These are phyloP conservation scores for Euplexia lucipara DNA, from an alignment of 2,888 invertebrate species.

Conservation along the genomic window DNA sequence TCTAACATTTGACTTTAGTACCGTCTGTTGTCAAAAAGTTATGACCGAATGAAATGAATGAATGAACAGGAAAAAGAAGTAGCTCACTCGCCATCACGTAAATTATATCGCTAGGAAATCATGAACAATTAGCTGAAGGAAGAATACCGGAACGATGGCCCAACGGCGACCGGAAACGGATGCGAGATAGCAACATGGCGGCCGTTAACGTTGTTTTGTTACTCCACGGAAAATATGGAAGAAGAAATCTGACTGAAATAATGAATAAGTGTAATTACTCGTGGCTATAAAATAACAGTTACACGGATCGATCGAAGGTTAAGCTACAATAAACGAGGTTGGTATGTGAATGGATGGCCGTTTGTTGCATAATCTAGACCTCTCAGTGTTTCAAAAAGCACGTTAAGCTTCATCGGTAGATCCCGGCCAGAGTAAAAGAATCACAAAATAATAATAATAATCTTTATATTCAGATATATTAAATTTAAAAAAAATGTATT, in stretches of 20 bases:
- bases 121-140: conserved; percentile 66
- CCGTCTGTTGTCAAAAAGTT: conserved; percentile 10
- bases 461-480: too few relatives aligned
- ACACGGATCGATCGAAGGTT: too few relatives aligned
- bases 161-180: conserved; percentile 69
- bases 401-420: too few relatives aligned
- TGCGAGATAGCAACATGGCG: conserved; percentile 70
- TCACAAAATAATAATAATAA: too few relatives aligned
- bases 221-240: conserved; percentile 47
- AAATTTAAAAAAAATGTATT: too few relatives aligned
- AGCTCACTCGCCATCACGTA: conserved; percentile 42
- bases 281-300: too few relatives aligned
- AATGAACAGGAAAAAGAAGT: conserved; percentile 47
- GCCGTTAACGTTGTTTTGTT: conserved; percentile 47
- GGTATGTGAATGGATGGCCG: too few relatives aligned
- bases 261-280: conserved; percentile 1
- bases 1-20: too few relatives aligned
- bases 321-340: too few relatives aligned
- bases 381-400: too few relatives aligned
- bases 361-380: too few relatives aligned
- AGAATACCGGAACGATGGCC: conserved; percentile 68
- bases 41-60: conserved; percentile 39
- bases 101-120: conserved; percentile 58
- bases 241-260: conserved; percentile 10
- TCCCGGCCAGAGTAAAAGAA: background rate